Evolutionary conservation across 2,888 invertebrate species (phyloP).

Genomic region (Caradrina kadenii): DNA sequence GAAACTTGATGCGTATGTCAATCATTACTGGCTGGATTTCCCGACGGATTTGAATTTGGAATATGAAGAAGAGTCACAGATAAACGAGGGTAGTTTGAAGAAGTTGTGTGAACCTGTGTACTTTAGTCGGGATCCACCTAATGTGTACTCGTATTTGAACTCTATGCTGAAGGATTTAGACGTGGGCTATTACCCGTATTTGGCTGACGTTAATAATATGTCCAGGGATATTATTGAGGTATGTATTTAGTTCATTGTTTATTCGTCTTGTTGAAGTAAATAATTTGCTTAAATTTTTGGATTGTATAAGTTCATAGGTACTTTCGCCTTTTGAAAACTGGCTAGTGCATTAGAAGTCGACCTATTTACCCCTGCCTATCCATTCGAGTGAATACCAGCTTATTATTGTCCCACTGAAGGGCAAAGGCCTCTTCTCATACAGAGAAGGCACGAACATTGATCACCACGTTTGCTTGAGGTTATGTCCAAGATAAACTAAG

Average conservation of each 20-base stretch:
- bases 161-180: constrained; percentile 90
- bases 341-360: too few relatives aligned
- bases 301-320: too few relatives aligned
- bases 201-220: constrained; percentile 93
- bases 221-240: constrained; percentile 94
- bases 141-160: constrained; percentile 93
- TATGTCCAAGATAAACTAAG: too few relatives aligned
- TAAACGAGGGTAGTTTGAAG: constrained; percentile 90
- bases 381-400: too few relatives aligned
- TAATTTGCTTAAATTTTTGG: too few relatives aligned
- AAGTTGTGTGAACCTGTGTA: constrained; percentile 91
- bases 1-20: constrained; percentile 92
- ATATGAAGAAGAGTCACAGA: constrained; percentile 84
- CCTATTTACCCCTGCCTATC: too few relatives aligned
- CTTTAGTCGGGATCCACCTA: constrained; percentile 92
- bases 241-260: constrained; percentile 62
- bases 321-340: too few relatives aligned
- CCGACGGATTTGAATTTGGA: constrained; percentile 91
- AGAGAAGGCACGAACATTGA: too few relatives aligned
- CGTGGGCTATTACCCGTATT: constrained; percentile 92
- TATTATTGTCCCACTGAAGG: too few relatives aligned
- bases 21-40: constrained; percentile 96
- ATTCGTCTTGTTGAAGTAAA: too few relatives aligned
- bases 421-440: too few relatives aligned
- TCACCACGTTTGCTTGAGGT: too few relatives aligned